A percentile compares a stretch with the other conserved stretches of the same genome.
Conservation (phyloP, 2,797 vertebrate species). For the Pseudochaenichthys georgianus region DNA sequence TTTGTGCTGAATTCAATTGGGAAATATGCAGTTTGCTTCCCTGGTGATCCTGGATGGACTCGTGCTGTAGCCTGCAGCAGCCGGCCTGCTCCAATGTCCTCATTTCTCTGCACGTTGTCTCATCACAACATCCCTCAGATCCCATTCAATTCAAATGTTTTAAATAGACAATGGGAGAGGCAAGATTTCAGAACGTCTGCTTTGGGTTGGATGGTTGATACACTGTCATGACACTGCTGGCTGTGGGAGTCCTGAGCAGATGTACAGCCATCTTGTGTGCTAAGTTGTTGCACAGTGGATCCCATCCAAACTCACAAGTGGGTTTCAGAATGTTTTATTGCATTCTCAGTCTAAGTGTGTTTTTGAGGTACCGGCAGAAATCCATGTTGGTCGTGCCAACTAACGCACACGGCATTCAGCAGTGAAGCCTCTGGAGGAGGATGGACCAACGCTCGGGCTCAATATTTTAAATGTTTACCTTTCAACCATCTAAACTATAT, state of each 20-base stretch:
- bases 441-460: background rate
- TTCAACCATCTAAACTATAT: slow-evolving; percentile 2
- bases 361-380: background rate
- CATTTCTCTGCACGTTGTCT: slow-evolving; percentile 60
- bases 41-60: slow-evolving; percentile 33
- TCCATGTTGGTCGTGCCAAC: background rate
- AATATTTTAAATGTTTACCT: slow-evolving; percentile 2
- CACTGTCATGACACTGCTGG: slow-evolving; percentile 45
- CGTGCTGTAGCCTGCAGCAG: slow-evolving; percentile 50
- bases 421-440: background rate
- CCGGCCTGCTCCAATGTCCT: slow-evolving; percentile 59
- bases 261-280: slow-evolving; percentile 51
- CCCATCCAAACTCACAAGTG: slow-evolving; percentile 47
- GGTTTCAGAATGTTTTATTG: slow-evolving; percentile 26
- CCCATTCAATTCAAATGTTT: slow-evolving; percentile 54
- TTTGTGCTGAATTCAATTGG: background rate
- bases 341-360: background rate
- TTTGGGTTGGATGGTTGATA: slow-evolving; percentile 15
- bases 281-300: slow-evolving; percentile 38
- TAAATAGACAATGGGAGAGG: slow-evolving; percentile 2
- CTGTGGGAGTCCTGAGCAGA: slow-evolving; percentile 54
- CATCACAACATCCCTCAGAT: slow-evolving; percentile 64
- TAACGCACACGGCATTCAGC: background rate
- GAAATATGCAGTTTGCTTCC: slow-evolving; percentile 9
- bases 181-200: background rate